Evolutionary conservation across 1,140 invertebrate species (phyloP), one percentile per base, ranked within the genome.

Genomic region (Dendrolimus punctatus): DNA sequence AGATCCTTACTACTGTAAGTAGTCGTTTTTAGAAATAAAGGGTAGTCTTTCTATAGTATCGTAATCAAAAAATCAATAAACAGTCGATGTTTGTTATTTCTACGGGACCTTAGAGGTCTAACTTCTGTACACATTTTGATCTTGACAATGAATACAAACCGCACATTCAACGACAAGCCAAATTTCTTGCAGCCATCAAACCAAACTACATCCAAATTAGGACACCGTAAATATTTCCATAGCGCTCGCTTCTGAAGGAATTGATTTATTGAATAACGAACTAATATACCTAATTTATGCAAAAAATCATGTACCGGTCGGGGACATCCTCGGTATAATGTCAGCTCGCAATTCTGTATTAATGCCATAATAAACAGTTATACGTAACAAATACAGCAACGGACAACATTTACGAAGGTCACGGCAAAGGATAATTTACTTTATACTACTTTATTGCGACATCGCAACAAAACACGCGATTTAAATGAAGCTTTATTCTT

Each of bases 271-370:
- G 53, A 51, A 44, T 62, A 48, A 64, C 61, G 62, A 66, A 62
- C 51, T 63, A 64, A 57, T 49, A 63, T 75, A 23, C 23, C 23
- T 23, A 76, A 76, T 78, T 80, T 80, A 80, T 80, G 72, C 70
- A 72, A 79, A 76, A 66, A 73, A 67, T 61, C 68, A 67, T 83
- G 76, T 84, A 80, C 80, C 80, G 71, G 68, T 40, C 66, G 44
- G 80, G 49, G 80, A 81, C 73, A 57, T 67, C 66, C 62, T 69
- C 73, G 57, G 68, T 51, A 57, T 71, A 72, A 77, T 76, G 66
- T 60, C 51, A 53, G 52, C 62, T 70, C 62, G 66, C 64, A 71
- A 71, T 71, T 64, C 67, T 66, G 68, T 68, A 76, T 80, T 83
- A 81, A 83, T 71, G 61, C 63, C 60, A 67, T 71, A 73, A 77